Base-by-base conservation (phyloP, 2,797 vertebrate species). In the Lerista edwardsae region DNA sequence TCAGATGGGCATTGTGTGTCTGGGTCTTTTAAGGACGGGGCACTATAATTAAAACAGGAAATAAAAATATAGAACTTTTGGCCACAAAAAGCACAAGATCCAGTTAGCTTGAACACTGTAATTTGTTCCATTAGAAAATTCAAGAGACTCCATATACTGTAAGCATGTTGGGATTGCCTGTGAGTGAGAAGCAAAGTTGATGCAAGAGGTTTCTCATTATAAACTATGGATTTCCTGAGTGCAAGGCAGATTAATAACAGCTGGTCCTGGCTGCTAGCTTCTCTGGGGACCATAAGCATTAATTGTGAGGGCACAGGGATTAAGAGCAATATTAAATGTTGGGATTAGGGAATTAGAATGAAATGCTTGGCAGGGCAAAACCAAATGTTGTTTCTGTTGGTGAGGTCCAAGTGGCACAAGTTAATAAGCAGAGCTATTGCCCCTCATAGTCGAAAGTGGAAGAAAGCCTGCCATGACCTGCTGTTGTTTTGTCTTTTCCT, bases 191-290 rank as follows among this genome's bases (percentile, higher is more conserved):
- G 51, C 11, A 64, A 31, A 31, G n/a, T 12, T 59, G 29, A n/a
- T 68, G 34, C 29, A 75, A 61, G 27, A 69, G 21, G 8, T 34
- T 76, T 83, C 29, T 57, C 12, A 25, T 2, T 44, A 47, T 59
- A 83, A 57, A 44, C 14, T 41, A 57, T 76, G n/a, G 47, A 57
- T 83, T 83, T 84, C 69, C 34, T 83, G 47, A 41, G 27, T 41
- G 47, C 23, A 29, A 31, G 39, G 51, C 74, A 69, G 65, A 69
- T 84, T 44, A 61, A 84, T 76, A 83, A 83, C 36, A n/a, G 36
- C 29, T 59, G 47, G 51, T 75, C 29, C 21, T 80, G 25, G 21
- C 57, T 76, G 44, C 6, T 59, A 34, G 44, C 68, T 83, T 68
- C 29, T 76, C 73, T 83, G 65, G 55, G 59, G 29, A 57, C 59